These are phyloP conservation scores for Manacus vitellinus DNA, from an alignment of 2,113 vertebrate species.

Conservation along the genomic window DNA sequence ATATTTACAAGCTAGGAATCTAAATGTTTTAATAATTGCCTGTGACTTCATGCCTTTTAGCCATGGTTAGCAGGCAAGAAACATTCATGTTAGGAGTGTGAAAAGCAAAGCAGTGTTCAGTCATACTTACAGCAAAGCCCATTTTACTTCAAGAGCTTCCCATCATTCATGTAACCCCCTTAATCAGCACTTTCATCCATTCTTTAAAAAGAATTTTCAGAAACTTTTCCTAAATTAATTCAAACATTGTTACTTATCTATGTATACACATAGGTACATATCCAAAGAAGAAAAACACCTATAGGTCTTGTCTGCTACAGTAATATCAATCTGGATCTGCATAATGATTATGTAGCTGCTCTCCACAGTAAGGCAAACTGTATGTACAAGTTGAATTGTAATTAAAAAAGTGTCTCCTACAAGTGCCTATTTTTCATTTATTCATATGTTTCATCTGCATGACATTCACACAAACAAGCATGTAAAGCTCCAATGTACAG, in stretches of 20 bases:
- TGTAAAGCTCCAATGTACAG: not conserved
- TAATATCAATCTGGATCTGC: not conserved
- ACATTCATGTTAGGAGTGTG: constrained; percentile 24
- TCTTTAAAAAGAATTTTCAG: not conserved
- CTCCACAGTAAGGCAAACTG: not conserved
- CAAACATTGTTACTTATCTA: not conserved
- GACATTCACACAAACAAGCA: not conserved
- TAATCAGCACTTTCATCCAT: not conserved
- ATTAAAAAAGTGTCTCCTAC: not conserved
- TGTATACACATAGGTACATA: not conserved
- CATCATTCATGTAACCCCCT: not conserved
- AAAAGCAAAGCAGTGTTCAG: constrained; percentile 67
- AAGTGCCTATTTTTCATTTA: not conserved
- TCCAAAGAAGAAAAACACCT: not conserved
- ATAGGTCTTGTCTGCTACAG: not conserved
- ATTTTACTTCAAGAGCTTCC: constrained; percentile 16
- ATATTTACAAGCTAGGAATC: constrained; percentile 43
- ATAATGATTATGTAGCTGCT: not conserved
- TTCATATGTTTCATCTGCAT: not conserved
- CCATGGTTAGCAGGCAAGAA: constrained; percentile 32
- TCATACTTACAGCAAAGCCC: constrained; percentile 28
- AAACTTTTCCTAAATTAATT: not conserved
- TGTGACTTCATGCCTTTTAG: constrained; percentile 57
- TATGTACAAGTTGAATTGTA: not conserved
- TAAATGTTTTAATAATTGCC: constrained; percentile 33